Conservation (phyloP, 2,888 invertebrate genomes). For the Pachycephus smyrnensis region DNA sequence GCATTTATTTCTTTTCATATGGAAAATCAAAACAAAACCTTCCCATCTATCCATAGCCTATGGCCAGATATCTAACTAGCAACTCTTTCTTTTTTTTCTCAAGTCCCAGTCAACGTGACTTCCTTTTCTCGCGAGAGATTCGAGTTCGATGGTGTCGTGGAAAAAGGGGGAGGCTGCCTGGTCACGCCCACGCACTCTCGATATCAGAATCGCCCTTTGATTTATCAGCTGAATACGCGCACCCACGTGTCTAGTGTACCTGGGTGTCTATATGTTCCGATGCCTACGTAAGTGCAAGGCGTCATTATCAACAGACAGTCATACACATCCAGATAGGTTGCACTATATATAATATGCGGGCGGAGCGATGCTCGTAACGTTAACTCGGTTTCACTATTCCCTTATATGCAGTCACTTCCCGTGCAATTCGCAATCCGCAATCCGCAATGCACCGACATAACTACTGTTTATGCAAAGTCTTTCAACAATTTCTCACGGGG, state of each 20-base stretch:
- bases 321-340: neutral
- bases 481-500: constrained; percentile 35
- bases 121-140: neutral
- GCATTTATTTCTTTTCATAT: neutral
- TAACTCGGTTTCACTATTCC: constrained; percentile 2
- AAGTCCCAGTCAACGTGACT: neutral
- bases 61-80: neutral
- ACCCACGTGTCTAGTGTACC: too few relatives aligned
- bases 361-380: neutral
- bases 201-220: neutral
- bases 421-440: neutral
- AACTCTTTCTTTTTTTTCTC: neutral
- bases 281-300: neutral
- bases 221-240: neutral
- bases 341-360: neutral
- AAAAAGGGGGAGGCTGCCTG: neutral
- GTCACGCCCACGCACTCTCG: neutral
- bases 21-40: neutral
- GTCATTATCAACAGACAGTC: neutral
- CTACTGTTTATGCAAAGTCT: constrained; percentile 34
- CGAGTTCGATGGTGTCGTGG: neutral
- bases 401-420: neutral
- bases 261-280: neutral
- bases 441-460: neutral
- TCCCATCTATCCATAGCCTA: neutral